Evolutionary conservation across 2,888 invertebrate species (phyloP).

Genomic region (Argynnis bischoffii): DNA sequence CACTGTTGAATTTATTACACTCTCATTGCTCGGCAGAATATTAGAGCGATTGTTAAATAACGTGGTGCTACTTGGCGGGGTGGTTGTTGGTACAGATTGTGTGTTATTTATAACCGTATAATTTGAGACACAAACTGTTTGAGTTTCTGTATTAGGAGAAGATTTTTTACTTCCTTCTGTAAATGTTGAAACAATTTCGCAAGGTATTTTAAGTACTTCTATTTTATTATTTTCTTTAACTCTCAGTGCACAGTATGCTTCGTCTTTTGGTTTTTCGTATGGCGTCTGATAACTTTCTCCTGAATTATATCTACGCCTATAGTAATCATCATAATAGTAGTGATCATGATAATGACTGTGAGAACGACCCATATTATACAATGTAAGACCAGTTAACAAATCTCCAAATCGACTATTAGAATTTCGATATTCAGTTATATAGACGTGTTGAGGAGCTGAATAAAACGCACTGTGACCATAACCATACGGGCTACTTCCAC

Average conservation of each 20-base stretch:
- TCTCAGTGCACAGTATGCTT: slow-evolving; percentile 62
- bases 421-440: slow-evolving; percentile 66
- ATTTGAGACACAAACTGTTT: slow-evolving; percentile 61
- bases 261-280: slow-evolving; percentile 48
- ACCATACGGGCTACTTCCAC: slow-evolving; percentile 25
- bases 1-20: slow-evolving; percentile 2
- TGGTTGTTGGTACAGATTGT: slow-evolving; percentile 17
- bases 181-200: slow-evolving; percentile 76
- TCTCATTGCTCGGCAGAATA: slow-evolving; percentile 2
- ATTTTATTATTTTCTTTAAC: slow-evolving; percentile 59
- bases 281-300: slow-evolving; percentile 39
- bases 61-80: neutral
- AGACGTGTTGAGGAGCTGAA: slow-evolving; percentile 64
- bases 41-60: neutral
- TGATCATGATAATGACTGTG: slow-evolving; percentile 60
- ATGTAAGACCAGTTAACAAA: slow-evolving; percentile 65
- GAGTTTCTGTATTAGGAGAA: slow-evolving; percentile 45
- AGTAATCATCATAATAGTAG: slow-evolving; percentile 72
- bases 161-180: slow-evolving; percentile 54
- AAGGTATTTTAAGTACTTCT: slow-evolving; percentile 67
- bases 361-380: slow-evolving; percentile 72
- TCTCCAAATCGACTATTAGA: slow-evolving; percentile 69
- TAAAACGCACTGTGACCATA: slow-evolving; percentile 28
- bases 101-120: slow-evolving; percentile 49
- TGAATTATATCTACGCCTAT: slow-evolving; percentile 55